Percentiles rank a stretch among this genome's conserved stretches.
phyloP scores from a whole-genome alignment of 2,888 invertebrate genomes.

The Drosophila paracracens region DNA sequence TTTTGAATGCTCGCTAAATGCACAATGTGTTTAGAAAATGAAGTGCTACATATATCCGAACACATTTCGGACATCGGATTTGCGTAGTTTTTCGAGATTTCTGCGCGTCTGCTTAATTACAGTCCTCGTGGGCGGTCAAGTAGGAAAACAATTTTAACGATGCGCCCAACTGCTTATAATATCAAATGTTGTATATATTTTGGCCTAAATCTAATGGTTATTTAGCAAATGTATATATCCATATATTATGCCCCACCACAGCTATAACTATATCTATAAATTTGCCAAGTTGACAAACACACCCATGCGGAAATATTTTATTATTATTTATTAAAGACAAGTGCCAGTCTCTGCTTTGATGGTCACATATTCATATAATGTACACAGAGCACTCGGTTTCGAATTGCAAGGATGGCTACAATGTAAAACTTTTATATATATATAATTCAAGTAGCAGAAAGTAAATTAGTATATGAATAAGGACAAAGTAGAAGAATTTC shows the following conservation, averaged over 20 bases:
- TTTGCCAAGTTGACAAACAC: conserved; percentile 38
- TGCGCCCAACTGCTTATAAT: conserved; percentile 67
- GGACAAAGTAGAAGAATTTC: background rate
- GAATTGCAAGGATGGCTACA: conserved; percentile 17
- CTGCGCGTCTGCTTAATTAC: conserved; percentile 66
- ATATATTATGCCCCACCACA: conserved; percentile 8
- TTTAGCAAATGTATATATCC: conserved; percentile 39
- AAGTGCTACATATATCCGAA: conserved; percentile 62
- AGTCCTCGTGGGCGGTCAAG: conserved; percentile 58
- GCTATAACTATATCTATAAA: conserved; percentile 21
- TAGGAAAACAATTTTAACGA: conserved; percentile 71
- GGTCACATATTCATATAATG: conserved; percentile 15
- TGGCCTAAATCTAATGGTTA: conserved; percentile 35
- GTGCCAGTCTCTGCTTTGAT: conserved; percentile 38
- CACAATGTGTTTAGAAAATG: conserved; percentile 37
- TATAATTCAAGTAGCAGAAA: background rate
- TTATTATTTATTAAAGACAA: conserved; percentile 68
- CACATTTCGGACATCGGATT: conserved; percentile 47
- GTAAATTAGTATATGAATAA: background rate
- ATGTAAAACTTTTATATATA: conserved; percentile 17
- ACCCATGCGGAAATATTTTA: conserved; percentile 65
- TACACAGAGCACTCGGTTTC: background rate
- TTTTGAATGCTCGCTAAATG: conserved; percentile 24
- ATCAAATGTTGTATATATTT: conserved; percentile 47
- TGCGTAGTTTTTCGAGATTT: conserved; percentile 54